Percentiles rank a stretch among this genome's conserved stretches.
These are phyloP conservation scores for Rhinoptilus africanus DNA, from an alignment of 2,113 vertebrate genomes.

Conservation along the genomic window DNA sequence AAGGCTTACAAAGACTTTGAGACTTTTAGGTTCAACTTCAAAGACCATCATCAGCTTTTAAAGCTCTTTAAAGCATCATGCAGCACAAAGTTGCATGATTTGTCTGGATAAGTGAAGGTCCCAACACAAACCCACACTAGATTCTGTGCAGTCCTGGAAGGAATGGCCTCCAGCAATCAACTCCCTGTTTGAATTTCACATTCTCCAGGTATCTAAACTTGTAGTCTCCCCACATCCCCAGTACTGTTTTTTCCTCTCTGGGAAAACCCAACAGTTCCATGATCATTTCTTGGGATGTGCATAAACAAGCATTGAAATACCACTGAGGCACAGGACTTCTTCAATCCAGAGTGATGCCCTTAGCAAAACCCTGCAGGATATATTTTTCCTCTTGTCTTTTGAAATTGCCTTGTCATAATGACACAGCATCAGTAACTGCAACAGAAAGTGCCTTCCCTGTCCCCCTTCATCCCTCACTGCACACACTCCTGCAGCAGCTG, in stretches of 20 bases:
- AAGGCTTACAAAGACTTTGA: background rate
- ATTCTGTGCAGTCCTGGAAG: background rate
- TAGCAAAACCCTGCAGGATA: background rate
- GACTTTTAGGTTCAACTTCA: background rate
- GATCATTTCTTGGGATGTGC: background rate
- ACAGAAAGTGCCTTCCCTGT: background rate
- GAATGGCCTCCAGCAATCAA: background rate
- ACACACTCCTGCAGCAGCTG: background rate
- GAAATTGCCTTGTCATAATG: background rate
- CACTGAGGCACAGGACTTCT: background rate
- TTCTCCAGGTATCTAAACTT: background rate
- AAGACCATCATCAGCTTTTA: background rate
- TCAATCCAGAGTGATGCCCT: background rate
- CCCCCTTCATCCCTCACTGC: rapidly evolving
- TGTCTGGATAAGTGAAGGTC: background rate
- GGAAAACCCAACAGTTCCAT: background rate
- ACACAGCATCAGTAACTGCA: background rate
- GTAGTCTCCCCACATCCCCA: background rate
- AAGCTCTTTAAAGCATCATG: background rate
- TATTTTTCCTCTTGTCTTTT: background rate
- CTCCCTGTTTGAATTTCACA: background rate
- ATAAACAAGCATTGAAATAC: background rate
- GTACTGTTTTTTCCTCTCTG: background rate
- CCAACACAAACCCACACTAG: background rate
- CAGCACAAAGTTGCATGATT: background rate